These are phyloP conservation scores for Drosophila nr. medialis DNA, from an alignment of 2,888 invertebrate species.

Conservation along the genomic window DNA sequence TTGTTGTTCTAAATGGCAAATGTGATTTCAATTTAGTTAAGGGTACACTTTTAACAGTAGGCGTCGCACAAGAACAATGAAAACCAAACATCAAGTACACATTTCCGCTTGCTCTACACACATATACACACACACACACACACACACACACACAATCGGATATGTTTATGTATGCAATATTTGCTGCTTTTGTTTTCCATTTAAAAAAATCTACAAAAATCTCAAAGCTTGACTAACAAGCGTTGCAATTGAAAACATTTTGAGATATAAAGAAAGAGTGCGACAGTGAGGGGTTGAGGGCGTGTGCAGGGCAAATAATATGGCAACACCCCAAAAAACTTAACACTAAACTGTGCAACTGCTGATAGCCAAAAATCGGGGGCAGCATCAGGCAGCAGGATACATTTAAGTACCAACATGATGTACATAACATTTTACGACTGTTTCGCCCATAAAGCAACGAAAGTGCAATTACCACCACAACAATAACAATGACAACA, in stretches of 20 bases:
- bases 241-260: constrained; percentile 45
- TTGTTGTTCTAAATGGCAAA: constrained; percentile 52
- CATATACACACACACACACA: constrained; percentile 12
- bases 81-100: constrained; percentile 28
- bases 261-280: constrained; percentile 2
- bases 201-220: constrained; percentile 18
- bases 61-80: constrained; percentile 38
- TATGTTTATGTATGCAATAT: constrained; percentile 4
- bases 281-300: background rate
- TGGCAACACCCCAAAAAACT: background rate
- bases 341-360: constrained; percentile 15
- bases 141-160: background rate
- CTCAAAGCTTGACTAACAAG: constrained; percentile 36
- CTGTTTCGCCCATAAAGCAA: constrained; percentile 72
- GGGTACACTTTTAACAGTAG: constrained; percentile 33
- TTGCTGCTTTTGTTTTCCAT: constrained; percentile 32
- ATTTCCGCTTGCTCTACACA: constrained; percentile 35
- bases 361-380: constrained; percentile 34
- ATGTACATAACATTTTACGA: constrained; percentile 72
- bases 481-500: constrained; percentile 44
- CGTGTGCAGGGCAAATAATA: background rate
- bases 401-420: constrained; percentile 70
- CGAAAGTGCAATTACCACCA: constrained; percentile 72
- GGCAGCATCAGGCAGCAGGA: constrained; percentile 47
- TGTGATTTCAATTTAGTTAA: constrained; percentile 45